These are phyloP conservation scores for Laothoe populi DNA, from an alignment of 2,888 invertebrate species.

Conservation along the genomic window DNA sequence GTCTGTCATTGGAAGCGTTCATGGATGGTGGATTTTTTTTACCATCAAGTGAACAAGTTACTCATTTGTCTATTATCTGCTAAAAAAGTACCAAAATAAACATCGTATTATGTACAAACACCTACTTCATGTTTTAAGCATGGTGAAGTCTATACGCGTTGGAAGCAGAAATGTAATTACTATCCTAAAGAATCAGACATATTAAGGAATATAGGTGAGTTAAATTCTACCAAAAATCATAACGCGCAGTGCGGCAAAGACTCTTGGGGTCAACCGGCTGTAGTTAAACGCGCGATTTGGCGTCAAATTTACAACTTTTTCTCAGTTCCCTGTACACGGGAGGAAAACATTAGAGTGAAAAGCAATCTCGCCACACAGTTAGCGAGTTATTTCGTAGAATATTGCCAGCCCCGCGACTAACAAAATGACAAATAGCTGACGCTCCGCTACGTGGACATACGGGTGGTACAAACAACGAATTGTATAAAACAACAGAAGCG, in stretches of 20 bases:
- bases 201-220: too few species aligned
- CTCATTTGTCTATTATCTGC: too few species aligned
- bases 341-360: slow-evolving; percentile 75
- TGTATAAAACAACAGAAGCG: slow-evolving; percentile 26
- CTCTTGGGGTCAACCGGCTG: slow-evolving; percentile 74
- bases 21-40: too few species aligned
- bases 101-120: too few species aligned
- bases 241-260: slow-evolving; percentile 63
- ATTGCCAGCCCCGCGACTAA: slow-evolving; percentile 77
- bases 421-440: slow-evolving; percentile 81
- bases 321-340: slow-evolving; percentile 64
- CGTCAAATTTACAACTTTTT: slow-evolving; percentile 82
- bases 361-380: slow-evolving; percentile 73
- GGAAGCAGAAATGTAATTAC: too few species aligned
- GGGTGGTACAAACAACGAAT: slow-evolving; percentile 50
- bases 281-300: slow-evolving; percentile 80
- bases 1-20: too few species aligned
- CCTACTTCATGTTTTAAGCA: too few species aligned
- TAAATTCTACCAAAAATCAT: slow-evolving; percentile 61
- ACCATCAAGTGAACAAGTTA: too few species aligned
- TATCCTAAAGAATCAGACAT: too few species aligned
- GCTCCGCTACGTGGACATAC: slow-evolving; percentile 57
- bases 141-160: too few species aligned
- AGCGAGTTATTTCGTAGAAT: slow-evolving; percentile 77
- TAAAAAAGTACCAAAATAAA: too few species aligned